Percentiles rank a stretch among this genome's conserved stretches.
phyloP scores from a whole-genome alignment of 1,140 invertebrate genomes.

The Leptinotarsa defecta region DNA sequence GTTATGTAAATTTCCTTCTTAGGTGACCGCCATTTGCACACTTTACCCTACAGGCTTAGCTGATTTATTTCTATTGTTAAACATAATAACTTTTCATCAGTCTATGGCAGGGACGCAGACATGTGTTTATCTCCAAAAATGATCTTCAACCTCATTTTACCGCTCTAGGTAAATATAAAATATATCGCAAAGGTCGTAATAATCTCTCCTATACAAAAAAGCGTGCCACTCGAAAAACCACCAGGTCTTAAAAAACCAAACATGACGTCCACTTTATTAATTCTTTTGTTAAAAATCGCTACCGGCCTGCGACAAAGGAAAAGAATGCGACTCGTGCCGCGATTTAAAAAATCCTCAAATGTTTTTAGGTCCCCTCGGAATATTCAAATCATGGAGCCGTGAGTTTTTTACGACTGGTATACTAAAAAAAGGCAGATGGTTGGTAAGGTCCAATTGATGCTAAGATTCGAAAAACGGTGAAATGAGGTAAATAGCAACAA shows the following conservation, averaged over 20 bases:
- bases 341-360: slow-evolving; percentile 22
- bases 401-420: slow-evolving; percentile 12
- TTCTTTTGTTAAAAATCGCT: slow-evolving; percentile 29
- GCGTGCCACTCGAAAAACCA: slow-evolving; percentile 30
- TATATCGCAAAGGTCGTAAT: slow-evolving; percentile 12
- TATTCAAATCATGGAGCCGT: slow-evolving; percentile 19
- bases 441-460: not conserved
- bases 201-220: slow-evolving; percentile 24
- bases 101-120: not conserved
- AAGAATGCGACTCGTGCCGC: slow-evolving; percentile 22
- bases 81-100: not conserved
- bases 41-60: no score
- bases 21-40: no score
- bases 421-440: slow-evolving; percentile 14
- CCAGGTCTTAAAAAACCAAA: slow-evolving; percentile 34
- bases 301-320: slow-evolving; percentile 23
- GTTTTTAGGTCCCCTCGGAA: slow-evolving; percentile 19
- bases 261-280: slow-evolving; percentile 29
- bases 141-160: slow-evolving; percentile 11
- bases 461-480: not conserved
- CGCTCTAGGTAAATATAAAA: slow-evolving; percentile 18
- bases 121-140: slow-evolving; percentile 15
- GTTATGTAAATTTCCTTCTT: no score
- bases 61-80: not conserved
- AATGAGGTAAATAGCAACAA: not conserved